These are phyloP conservation scores for Cataglyphis altisquamis DNA, from an alignment of 2,888 invertebrate genomes.

Conservation along the genomic window DNA sequence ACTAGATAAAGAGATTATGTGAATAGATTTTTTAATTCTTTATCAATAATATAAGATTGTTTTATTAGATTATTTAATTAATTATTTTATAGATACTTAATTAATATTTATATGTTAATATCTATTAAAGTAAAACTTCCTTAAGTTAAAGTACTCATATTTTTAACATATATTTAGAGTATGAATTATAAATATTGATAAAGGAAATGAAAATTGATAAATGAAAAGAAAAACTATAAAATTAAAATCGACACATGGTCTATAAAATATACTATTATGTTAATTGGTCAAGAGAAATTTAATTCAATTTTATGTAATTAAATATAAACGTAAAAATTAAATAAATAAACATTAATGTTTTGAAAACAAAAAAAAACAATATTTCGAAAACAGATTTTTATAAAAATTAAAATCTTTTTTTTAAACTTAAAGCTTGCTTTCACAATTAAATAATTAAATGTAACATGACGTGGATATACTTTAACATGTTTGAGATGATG, in stretches of 20 bases:
- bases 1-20: background rate
- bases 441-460: background rate
- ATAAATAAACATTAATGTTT: background rate
- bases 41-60: background rate
- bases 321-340: background rate
- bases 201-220: background rate
- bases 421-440: background rate
- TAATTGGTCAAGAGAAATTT: background rate
- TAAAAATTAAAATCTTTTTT: background rate
- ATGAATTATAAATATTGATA: background rate
- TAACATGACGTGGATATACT: background rate
- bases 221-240: background rate
- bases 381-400: background rate
- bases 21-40: slow-evolving; percentile 5
- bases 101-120: background rate
- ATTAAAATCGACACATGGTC: background rate
- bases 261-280: background rate
- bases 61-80: background rate
- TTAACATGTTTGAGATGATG: slow-evolving; percentile 14
- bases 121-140: background rate
- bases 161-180: background rate
- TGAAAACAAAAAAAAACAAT: background rate
- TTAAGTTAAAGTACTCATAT: background rate
- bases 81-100: background rate
- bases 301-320: background rate